phyloP scores from a whole-genome alignment of 2,888 invertebrate species.

The Perizoma flavofasciatum region DNA sequence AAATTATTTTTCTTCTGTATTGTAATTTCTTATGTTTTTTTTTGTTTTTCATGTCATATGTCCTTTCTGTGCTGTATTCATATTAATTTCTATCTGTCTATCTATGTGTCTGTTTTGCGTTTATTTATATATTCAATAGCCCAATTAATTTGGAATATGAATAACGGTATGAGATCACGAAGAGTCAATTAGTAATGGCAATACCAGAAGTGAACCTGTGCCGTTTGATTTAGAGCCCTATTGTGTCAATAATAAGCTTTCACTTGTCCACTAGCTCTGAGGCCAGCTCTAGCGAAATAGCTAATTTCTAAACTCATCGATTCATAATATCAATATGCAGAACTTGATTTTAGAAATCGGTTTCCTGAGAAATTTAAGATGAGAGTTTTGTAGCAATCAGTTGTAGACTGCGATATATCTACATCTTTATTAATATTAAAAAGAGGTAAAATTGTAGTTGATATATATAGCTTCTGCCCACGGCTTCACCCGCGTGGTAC shows the following conservation, averaged over 20 bases:
- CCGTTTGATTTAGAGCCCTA: slow-evolving; percentile 27
- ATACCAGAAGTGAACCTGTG: background rate
- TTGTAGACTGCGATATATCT: too few relatives aligned
- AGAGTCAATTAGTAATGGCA: slow-evolving; percentile 26
- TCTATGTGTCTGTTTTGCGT: background rate
- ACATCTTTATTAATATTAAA: too few relatives aligned
- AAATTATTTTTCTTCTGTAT: too few relatives aligned
- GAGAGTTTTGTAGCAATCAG: background rate
- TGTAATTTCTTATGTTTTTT: too few relatives aligned
- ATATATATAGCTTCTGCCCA: too few relatives aligned
- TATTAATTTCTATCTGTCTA: too few relatives aligned
- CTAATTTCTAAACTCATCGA: slow-evolving; percentile 7
- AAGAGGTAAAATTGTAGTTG: too few relatives aligned
- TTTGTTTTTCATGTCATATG: too few relatives aligned
- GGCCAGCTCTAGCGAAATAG: slow-evolving; percentile 7
- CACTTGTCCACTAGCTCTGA: slow-evolving; percentile 1
- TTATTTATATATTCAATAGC: slow-evolving; percentile 9
- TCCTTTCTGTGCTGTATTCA: too few relatives aligned
- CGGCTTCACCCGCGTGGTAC: too few relatives aligned
- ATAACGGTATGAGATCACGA: slow-evolving; percentile 5
- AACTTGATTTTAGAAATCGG: slow-evolving; percentile 16
- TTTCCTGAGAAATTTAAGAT: background rate
- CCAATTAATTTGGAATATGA: slow-evolving; percentile 13
- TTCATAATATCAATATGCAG: slow-evolving; percentile 4
- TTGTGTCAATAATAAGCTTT: slow-evolving; percentile 23